Percentiles rank a stretch among this genome's conserved stretches.
These are phyloP conservation scores for Phylloscopus whistleri DNA, from an alignment of 2,113 vertebrate species.

Conservation along the genomic window DNA sequence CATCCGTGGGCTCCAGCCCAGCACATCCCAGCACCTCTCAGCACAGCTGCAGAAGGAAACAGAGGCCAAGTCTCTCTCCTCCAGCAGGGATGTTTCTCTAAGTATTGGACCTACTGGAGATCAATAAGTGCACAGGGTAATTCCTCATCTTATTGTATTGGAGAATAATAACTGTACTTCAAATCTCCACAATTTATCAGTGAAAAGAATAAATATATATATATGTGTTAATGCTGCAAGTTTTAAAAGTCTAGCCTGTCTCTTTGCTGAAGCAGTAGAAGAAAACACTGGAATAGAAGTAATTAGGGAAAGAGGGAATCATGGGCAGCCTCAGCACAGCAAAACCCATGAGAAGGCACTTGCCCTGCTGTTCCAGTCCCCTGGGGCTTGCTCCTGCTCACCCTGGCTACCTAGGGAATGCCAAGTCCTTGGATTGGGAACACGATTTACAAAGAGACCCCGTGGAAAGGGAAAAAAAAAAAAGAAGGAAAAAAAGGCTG, in stretches of 20 bases:
- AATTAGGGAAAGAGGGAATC: not conserved
- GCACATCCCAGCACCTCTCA: fast-evolving
- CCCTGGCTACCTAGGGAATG: not conserved
- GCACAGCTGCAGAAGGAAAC: not conserved
- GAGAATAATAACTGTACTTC: not conserved
- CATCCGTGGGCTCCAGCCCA: not conserved
- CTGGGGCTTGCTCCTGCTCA: not conserved
- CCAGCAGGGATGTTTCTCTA: not conserved
- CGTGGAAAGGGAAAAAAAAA: not conserved
- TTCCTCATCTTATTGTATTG: not conserved
- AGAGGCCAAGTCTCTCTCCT: not conserved
- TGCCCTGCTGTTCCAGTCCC: not conserved
- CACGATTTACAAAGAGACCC: not conserved
- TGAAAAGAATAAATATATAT: not conserved
- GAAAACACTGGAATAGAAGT: not conserved
- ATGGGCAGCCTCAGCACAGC: not conserved
- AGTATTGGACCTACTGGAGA: not conserved
- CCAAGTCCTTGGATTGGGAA: not conserved
- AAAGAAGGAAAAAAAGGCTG: not conserved
- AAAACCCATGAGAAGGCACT: not conserved
- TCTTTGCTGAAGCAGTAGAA: not conserved
- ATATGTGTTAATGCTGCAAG: not conserved
- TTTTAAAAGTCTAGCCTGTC: not conserved
- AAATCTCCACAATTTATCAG: not conserved
- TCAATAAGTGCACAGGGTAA: not conserved